Percentiles rank a stretch among this genome's conserved stretches.
Evolutionary conservation across 2,888 invertebrate genomes (phyloP).

Genomic region (Rhamphomyia laevipes): DNA sequence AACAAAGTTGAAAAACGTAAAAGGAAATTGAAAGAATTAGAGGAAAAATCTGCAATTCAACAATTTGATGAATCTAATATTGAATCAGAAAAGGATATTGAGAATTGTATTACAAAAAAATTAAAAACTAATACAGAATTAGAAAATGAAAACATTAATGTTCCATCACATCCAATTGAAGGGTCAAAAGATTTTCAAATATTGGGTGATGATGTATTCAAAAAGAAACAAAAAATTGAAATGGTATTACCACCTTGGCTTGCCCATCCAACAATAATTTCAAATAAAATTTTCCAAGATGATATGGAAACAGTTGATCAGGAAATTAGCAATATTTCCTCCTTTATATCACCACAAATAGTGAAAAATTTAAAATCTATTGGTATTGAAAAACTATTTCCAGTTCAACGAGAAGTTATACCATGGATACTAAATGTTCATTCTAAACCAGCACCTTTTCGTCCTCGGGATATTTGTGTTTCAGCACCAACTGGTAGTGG

Average conservation of each 20-base stretch:
- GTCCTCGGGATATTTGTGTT: conserved; percentile 86
- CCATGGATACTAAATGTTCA: conserved; percentile 61
- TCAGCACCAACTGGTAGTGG: conserved; percentile 97
- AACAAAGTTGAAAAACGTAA: conserved; percentile 45
- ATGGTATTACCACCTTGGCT: conserved; percentile 81
- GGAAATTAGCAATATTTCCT: conserved; percentile 38
- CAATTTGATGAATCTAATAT: too few species aligned
- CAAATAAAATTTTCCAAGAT: conserved; percentile 53
- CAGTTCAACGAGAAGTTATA: conserved; percentile 69
- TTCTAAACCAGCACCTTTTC: conserved; percentile 45
- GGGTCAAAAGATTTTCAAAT: conserved; percentile 34
- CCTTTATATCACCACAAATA: conserved; percentile 50
- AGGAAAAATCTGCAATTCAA: too few species aligned
- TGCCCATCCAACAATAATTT: conserved; percentile 63
- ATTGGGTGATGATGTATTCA: conserved; percentile 51
- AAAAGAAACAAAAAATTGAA: conserved; percentile 49
- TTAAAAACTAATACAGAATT: background rate
- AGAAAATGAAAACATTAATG: conserved; percentile 24
- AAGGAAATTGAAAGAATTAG: background rate
- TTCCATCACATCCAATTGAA: background rate
- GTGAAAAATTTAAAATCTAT: conserved; percentile 52
- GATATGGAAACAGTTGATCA: conserved; percentile 34
- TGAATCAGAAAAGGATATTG: too few species aligned
- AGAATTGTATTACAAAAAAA: too few species aligned
- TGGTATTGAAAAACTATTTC: conserved; percentile 68